Evolutionary conservation across 2,888 invertebrate genomes (phyloP).

Genomic region (Apamea sordens): DNA sequence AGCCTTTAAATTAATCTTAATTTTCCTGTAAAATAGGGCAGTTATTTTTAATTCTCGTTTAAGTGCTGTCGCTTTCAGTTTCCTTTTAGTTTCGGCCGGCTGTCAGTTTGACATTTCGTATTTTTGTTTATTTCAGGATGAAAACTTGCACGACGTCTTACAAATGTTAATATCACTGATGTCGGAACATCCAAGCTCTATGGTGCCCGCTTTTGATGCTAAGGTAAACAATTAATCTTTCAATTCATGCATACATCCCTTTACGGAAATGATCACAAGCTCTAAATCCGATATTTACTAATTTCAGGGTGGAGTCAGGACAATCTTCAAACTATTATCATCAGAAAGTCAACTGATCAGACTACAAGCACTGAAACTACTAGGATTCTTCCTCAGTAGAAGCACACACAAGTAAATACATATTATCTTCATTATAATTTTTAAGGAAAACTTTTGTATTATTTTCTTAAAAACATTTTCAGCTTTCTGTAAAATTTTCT

Average conservation of each 20-base stretch:
- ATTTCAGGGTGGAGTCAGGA: slow-evolving; percentile 95
- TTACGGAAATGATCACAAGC: not conserved
- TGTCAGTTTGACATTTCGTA: not conserved
- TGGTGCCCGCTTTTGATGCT: slow-evolving; percentile 99
- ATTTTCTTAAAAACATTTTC: not conserved
- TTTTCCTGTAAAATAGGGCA: no score
- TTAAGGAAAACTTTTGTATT: not conserved
- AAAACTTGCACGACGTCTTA: slow-evolving; percentile 99
- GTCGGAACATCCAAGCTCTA: slow-evolving; percentile 99
- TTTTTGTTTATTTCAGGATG: slow-evolving; percentile 92
- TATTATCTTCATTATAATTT: not conserved
- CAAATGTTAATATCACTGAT: slow-evolving; percentile 99
- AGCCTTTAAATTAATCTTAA: not conserved
- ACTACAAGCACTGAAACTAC: slow-evolving; percentile 98
- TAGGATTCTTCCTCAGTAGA: slow-evolving; percentile 99
- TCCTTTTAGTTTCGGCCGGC: not conserved
- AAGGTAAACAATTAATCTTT: slow-evolving; percentile 88
- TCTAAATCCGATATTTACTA: not conserved
- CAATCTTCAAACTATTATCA: slow-evolving; percentile 98
- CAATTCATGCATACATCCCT: not conserved
- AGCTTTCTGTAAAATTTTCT: not conserved
- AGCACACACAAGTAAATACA: slow-evolving; percentile 97
- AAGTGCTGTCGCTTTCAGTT: no score
- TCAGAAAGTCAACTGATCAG: slow-evolving; percentile 99
- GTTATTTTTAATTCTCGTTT: not conserved